Base-by-base conservation (phyloP, 53 echinoderm and acorn worm genomes). In the Holothuria leucospilota region DNA sequence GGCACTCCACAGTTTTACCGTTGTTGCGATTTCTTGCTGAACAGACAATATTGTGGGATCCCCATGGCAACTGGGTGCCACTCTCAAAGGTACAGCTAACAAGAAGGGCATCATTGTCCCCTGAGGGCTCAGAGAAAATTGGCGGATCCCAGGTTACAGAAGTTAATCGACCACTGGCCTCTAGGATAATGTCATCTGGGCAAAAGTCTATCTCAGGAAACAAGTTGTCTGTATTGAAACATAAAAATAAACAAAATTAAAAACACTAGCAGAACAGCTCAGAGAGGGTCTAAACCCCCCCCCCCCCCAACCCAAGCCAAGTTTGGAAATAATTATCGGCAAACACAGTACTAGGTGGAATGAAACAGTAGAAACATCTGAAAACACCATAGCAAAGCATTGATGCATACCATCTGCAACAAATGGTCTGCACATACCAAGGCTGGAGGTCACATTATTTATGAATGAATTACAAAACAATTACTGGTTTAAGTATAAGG, bases 1-100 rank as follows among this genome's bases (percentile, higher is more conserved):
- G 82, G 75, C 96, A 96, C 24, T 87, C 85, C 10, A 81, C 89
- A 2, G 90, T 90, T 81, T 96, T 90, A 39, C 87, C 88, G 49
- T 80, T 96, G 49, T 92, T 86, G 23, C 86, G 69, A 39, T 94
- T 94, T 24, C 85, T 88, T 16, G 96, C 94, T 4, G 24, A 41
- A 30, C 92, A 96, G 28, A 67, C 86, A 29, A 96, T 82, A n/a
- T 85, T 94, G 84, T 90, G 70, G 14, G 40, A 63, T 34, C 96
- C 96, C 86, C 93, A 87, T 25, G 82, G 87, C 21, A 68, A 68
- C 0, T 60, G 53, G 13, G 84, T 91, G 20, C 69, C 68, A 59
- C 74, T 51, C 1, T 71, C 82, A 90, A 74, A 75, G 85, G 84
- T 92, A 69, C 92, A 94, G 58, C 81, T 90, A 30, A 89, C 71